Evolutionary conservation across 2,797 vertebrate species (phyloP), one percentile per base, ranked within the genome.

Genomic region (Muscicapa striata): DNA sequence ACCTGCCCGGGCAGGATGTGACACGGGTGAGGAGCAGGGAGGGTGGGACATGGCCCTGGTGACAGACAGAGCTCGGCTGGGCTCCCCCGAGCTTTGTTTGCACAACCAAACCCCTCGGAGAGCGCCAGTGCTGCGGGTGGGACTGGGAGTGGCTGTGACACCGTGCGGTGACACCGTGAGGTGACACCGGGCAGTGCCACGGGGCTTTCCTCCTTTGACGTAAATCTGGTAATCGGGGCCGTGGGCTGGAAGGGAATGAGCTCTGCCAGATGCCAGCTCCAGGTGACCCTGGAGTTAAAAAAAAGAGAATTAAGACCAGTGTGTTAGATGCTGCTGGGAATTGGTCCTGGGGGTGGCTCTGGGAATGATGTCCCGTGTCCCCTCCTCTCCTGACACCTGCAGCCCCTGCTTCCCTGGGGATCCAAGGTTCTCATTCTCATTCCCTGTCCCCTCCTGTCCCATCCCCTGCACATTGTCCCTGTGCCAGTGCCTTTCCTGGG

Each of bases 281-380:
- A 5, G 9, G 34, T 54, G 48, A 77, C 11, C 55, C 13, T 1
- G 4, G 41, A 48, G 48, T 9, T 46, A 1, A 46, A 40, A 41
- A 40, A 41, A 26, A 1, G 4, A 24, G 52, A 41, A 26, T 48
- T 6, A 16, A 88, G 29, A 22, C 0, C 27, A 4, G 26, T 2
- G 13, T 51, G 34, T 34, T 55, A 8, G 58, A 15, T 15, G 27
- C 40, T 32, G 13, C 54, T 61, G 40, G 40, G 73, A 45, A 11
- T 1, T 4, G 11, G 11, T 63, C 7, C 40, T 30, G 30, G 6
- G 1, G 18, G 30, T 38, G 58, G 58, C 49, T 78, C 27, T 10
- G 4, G 70, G 23, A 64, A 11, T 2, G 54, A 34, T 41, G 64
- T 30, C 55, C 74, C 0, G 0, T 7, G 1, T n/a, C 6, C 11